Evolutionary conservation across 2,797 vertebrate species (phyloP).

Genomic region (Ctenopoma multispine): DNA sequence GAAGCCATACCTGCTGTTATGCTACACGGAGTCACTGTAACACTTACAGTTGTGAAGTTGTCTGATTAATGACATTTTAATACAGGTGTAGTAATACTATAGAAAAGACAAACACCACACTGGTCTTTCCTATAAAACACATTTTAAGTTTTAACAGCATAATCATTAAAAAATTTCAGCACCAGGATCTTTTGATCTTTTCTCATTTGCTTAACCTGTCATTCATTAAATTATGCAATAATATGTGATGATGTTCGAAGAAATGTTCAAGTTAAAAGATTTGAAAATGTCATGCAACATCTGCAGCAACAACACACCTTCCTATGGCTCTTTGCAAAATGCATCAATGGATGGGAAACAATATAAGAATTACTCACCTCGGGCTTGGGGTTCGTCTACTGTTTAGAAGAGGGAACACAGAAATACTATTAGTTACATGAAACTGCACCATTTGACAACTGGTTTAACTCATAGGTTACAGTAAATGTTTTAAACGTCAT

Average conservation of each 20-base stretch:
- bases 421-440: constrained; percentile 27
- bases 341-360: constrained; percentile 13
- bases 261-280: constrained; percentile 3
- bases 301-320: constrained; percentile 9
- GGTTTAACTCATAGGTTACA: background rate
- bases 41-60: background rate
- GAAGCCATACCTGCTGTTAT: constrained; percentile 19
- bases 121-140: too few relatives aligned
- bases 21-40: constrained; percentile 2
- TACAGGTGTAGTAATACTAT: background rate
- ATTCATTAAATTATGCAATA: constrained; percentile 3
- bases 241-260: constrained; percentile 6
- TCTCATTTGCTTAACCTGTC: too few relatives aligned
- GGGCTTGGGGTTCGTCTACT: constrained; percentile 5
- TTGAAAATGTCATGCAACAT: constrained; percentile 18
- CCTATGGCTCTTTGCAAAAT: background rate
- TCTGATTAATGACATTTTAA: too few relatives aligned
- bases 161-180: background rate
- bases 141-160: background rate
- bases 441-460: constrained; percentile 2
- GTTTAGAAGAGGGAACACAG: constrained; percentile 36
- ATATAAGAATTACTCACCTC: constrained; percentile 58
- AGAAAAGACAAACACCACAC: too few relatives aligned
- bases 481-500: background rate
- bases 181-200: too few relatives aligned